A percentile compares a stretch with the other conserved stretches of the same genome.
phyloP scores from a whole-genome alignment of 2,113 vertebrate species.

The Progne subis region DNA sequence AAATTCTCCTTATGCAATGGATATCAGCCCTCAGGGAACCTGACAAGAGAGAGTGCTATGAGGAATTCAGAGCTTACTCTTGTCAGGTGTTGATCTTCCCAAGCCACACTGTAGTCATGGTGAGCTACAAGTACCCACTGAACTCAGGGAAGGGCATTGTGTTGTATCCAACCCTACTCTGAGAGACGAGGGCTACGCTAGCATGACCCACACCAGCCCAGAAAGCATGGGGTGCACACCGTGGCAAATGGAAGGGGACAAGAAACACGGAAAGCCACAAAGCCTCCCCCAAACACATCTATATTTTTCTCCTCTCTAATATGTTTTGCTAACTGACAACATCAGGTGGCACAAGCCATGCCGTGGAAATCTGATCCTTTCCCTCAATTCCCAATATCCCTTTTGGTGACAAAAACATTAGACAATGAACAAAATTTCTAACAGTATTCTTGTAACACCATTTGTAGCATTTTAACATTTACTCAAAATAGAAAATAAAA shows the following conservation, averaged over 20 bases:
- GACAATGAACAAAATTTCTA: not conserved
- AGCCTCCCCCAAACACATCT: not conserved
- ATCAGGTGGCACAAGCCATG: not conserved
- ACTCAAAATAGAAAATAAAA: not conserved
- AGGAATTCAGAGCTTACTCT: not conserved
- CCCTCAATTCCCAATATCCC: not conserved
- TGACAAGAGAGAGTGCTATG: not conserved
- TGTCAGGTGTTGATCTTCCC: not conserved
- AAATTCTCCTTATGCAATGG: not conserved
- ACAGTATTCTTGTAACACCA: not conserved
- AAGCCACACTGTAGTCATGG: not conserved
- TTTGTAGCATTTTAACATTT: not conserved
- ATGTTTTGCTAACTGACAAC: not conserved
- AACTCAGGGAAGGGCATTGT: not conserved
- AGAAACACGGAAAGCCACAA: not conserved
- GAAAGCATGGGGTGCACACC: fast-evolving
- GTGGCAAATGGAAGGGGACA: not conserved
- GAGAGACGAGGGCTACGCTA: fast-evolving
- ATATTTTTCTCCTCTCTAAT: not conserved
- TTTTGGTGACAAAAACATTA: not conserved
- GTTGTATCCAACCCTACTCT: fast-evolving
- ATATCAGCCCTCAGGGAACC: not conserved
- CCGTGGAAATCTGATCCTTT: not conserved
- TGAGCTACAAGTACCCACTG: not conserved
- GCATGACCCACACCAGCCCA: not conserved